Evolutionary conservation across 2,113 vertebrate genomes (phyloP), one percentile per base, ranked within the genome.

Genomic region (Hiodon tergisus): DNA sequence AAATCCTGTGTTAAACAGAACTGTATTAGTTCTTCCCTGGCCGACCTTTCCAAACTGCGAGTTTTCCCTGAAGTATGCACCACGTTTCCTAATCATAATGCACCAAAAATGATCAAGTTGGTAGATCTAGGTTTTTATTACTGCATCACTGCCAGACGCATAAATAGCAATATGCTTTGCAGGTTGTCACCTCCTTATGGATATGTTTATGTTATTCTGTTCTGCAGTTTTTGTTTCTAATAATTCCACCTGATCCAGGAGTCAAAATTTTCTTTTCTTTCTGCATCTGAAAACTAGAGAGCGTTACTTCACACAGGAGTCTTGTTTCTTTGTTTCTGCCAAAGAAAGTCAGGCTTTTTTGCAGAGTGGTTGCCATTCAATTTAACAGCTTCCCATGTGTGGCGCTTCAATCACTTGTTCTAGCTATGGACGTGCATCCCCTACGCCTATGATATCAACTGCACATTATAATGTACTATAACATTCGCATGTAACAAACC

Each of bases 41-140:
- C 6, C 66, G 72, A 74, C 72, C 72, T 74, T 74, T 74, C 62
- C 61, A 5, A 31, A 60, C 31, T 31, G 0, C 31, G 1, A 6
- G n/a, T 31, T 31, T 66, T 13, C 50, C 51, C 52, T 47, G 5
- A 9, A 14, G 60, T 13, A n/a, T 69, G 5, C 13, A n/a, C 16
- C 4, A n/a, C 52, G 17, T 55, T 17, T 53, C n/a, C 47, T 60
- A 48, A 14, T 66, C 11, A 74, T 17, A 16, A 67, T n/a, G 61
- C 14, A 52, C 53, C 14, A 52, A 54, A 46, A 8, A 31, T 48
- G n/a, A 11, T 14, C 53, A 62, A 7, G 47, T 46, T 13, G 47
- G 65, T 31, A 31, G 13, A 46, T 9, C 17, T 57, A n/a, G 51
- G n/a, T 62, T 50, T 71, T 57, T 72, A 57, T 6, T 16, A 55